Percentiles rank a stretch among this genome's conserved stretches.
Evolutionary conservation across 2,113 vertebrate species (phyloP).

Genomic region (Baryphthengus martii): DNA sequence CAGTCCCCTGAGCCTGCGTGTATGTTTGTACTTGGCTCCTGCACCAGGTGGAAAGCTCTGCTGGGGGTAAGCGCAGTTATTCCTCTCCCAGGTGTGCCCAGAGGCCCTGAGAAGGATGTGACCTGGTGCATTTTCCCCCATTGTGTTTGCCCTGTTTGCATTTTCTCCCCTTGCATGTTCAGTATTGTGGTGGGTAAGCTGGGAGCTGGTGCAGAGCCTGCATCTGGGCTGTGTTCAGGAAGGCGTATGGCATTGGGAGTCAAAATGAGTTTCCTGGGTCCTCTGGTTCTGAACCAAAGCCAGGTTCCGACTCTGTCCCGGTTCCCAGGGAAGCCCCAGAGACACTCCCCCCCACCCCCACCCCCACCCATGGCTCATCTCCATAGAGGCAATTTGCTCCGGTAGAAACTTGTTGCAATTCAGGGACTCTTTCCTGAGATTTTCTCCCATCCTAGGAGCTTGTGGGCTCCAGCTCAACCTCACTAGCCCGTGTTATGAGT

Average conservation of each 20-base stretch:
- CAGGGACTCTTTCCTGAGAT: background rate
- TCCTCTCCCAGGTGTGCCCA: rapidly evolving
- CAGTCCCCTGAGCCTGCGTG: rapidly evolving
- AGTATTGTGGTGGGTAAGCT: rapidly evolving
- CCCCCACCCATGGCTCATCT: background rate
- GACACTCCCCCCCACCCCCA: no score
- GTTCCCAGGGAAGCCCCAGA: background rate
- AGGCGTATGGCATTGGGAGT: rapidly evolving
- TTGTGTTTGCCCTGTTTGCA: no score
- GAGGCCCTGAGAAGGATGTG: rapidly evolving
- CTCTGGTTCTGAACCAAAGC: background rate
- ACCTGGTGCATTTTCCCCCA: background rate
- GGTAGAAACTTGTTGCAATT: background rate
- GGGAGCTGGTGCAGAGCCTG: background rate
- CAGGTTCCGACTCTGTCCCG: rapidly evolving
- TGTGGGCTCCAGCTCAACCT: background rate
- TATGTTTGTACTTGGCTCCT: background rate
- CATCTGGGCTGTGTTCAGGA: rapidly evolving
- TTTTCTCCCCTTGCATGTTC: background rate
- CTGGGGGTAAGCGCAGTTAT: background rate
- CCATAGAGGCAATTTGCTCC: background rate
- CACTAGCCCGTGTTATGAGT: background rate
- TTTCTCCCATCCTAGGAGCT: rapidly evolving
- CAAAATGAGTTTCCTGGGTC: background rate
- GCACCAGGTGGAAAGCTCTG: background rate